Base-by-base conservation (phyloP, 2,797 vertebrate species). In the Paedocypris micromegethes region DNA sequence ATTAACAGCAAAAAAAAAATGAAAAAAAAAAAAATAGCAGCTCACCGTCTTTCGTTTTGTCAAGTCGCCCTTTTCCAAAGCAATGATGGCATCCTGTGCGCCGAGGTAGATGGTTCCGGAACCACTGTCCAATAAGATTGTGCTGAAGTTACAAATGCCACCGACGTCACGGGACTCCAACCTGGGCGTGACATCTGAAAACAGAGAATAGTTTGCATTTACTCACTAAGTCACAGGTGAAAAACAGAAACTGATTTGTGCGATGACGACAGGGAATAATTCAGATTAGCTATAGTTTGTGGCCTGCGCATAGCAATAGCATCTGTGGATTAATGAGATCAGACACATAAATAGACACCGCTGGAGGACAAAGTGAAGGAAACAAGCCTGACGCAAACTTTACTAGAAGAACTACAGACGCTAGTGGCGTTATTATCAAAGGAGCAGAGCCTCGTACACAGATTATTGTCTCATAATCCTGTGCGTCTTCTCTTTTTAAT, bases 71-170 rank as follows among this genome's bases (percentile, higher is more conserved):
- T 84, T 87, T 80, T 91, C 81, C 67, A 94, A 81, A 2, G 88
- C 87, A 65, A 93, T 68, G 71, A 94, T 86, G 69, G 90, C 79
- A 5, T 93, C 88, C 38, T 75, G 85, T 53, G 89, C 92, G 0
- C 92, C 93, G 7, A 94, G 81, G 54, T 89, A 92, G 5, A 94
- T 86, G 3, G 70, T 83, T 9, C 84, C 88, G 0, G 87, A 80
- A 1, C 73, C 64, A 2, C 56, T 78, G 75, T 93, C 83, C 82
- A 93, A 75, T 3, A 92, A 86, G 66, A 93, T 89, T 54, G 88
- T 86, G 77, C 87, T 92, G 76, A 91, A 88, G 83, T 93, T 91
- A 68, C 80, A 72, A 43, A 80, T 78, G 0, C 58, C 72, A 0
- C 46, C 40, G 2, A 92, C 88, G 4, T 46, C 78, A 8, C 73